Evolutionary conservation across 2,797 vertebrate species (phyloP).

Genomic region (Lepus townsendii): DNA sequence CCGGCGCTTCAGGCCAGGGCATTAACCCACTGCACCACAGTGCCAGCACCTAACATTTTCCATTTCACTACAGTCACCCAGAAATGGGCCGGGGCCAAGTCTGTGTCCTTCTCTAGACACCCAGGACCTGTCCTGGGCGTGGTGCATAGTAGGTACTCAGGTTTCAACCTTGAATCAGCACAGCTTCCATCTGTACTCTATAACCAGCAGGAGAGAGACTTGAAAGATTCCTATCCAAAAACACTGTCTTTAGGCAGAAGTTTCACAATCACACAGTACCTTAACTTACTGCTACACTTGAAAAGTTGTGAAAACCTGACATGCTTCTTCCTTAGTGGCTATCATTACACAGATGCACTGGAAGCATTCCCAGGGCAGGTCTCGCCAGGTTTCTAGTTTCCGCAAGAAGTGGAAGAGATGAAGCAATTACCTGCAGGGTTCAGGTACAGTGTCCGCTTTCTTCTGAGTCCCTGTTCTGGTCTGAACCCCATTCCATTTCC

Average conservation of each 20-base stretch:
- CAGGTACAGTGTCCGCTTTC: conserved; percentile 72
- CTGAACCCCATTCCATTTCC: conserved; percentile 65
- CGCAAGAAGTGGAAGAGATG: conserved; percentile 49
- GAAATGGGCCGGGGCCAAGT: background rate
- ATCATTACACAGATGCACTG: background rate
- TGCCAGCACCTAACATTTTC: too few species aligned
- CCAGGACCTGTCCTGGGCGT: background rate
- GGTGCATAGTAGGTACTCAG: background rate
- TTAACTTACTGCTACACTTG: background rate
- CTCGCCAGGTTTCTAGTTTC: conserved; percentile 21
- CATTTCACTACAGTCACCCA: background rate
- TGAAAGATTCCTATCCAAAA: conserved; percentile 1
- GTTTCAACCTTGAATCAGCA: background rate
- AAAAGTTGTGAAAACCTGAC: background rate
- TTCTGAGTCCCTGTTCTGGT: conserved; percentile 56
- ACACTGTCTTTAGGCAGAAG: background rate
- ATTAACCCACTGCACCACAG: too few species aligned
- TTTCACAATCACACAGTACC: background rate
- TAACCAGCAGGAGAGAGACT: background rate
- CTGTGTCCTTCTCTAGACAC: background rate
- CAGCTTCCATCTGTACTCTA: background rate
- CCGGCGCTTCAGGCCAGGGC: too few species aligned
- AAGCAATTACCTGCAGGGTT: conserved; percentile 73
- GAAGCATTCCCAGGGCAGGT: background rate
- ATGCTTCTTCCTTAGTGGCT: fast-evolving